Base-by-base conservation (phyloP, 35 echinoderm and acorn worm genomes). In the Ophiothrix spiculata region DNA sequence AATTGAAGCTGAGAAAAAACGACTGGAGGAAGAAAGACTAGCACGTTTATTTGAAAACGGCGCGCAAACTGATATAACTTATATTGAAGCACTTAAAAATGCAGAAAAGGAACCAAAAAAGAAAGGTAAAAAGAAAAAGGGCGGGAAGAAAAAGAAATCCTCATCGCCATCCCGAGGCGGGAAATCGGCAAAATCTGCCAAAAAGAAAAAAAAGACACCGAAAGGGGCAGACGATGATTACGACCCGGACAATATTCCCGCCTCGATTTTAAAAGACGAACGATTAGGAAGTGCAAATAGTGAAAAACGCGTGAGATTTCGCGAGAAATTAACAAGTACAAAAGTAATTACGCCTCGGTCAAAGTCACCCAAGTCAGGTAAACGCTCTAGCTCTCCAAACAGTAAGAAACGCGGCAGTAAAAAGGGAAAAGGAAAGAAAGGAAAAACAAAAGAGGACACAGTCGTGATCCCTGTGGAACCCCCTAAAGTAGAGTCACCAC, bases 231-330 rank as follows among this genome's bases (percentile, higher is more conserved):
- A 33, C 0, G 56, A 84, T 37, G 81, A 35, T 69, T 10, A 10
- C 1, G 25, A 69, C 29, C 10, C 16, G 14, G 81, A 35, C 23
- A 60, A 1, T 11, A 79, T 17, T 39, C 77, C 77, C 14, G 37
- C 39, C 15, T 41, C 77, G 16, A 69, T 69, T 69, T n/a, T 69
- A 2, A 69, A 69, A 25, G 77, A 79, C 14, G 45, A 54, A 60
- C 33, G 81, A 31, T 21, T 33, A 1, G 54, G 63, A 32, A 60
- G 81, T 37, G 63, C 32, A 28, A 37, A 49, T 56, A 56, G 49
- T 21, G 37, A 54, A 60, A 84, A 84, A 60, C 81, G 81, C 23
- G 81, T 84, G 36, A 63, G 45, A 34, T 84, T 84, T 37, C 56
- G 81, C 19, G 54, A 74, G 36, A 84, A 84, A 32, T 33, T 82